phyloP scores from a whole-genome alignment of 2,888 invertebrate species.

The Drosophila tripunctata region DNA sequence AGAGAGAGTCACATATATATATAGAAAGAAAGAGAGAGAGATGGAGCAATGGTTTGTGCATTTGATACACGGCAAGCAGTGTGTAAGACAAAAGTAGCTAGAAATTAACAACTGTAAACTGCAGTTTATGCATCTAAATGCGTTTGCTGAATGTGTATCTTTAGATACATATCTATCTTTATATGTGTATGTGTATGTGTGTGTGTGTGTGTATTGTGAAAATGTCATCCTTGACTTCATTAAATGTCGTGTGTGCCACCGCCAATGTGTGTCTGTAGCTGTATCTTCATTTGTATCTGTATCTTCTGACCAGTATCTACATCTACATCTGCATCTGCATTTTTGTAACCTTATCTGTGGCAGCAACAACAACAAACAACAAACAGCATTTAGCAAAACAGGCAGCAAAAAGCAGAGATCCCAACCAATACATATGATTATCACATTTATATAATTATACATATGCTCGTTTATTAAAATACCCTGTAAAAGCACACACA shows the following conservation, averaged over 20 bases:
- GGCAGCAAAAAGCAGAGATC: slow-evolving; percentile 2
- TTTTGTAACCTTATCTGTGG: slow-evolving; percentile 47
- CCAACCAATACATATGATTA: slow-evolving; percentile 23
- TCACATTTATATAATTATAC: slow-evolving; percentile 17
- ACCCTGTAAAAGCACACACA: slow-evolving; percentile 7
- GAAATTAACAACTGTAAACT: slow-evolving; percentile 65
- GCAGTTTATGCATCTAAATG: neutral
- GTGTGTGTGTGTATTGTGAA: slow-evolving; percentile 43
- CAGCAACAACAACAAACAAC: slow-evolving; percentile 19
- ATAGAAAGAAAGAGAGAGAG: neutral
- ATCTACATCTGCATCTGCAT: slow-evolving; percentile 22
- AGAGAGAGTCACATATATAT: too few relatives aligned
- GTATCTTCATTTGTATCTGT: slow-evolving; percentile 22
- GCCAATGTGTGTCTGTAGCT: slow-evolving; percentile 26
- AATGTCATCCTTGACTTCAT: slow-evolving; percentile 83
- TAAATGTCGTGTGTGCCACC: slow-evolving; percentile 59
- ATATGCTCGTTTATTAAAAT: neutral
- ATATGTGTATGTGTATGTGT: slow-evolving; percentile 11
- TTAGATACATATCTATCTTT: slow-evolving; percentile 10
- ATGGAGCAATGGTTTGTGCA: slow-evolving; percentile 21
- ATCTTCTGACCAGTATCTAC: slow-evolving; percentile 6
- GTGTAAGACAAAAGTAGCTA: slow-evolving; percentile 40
- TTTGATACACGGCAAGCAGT: slow-evolving; percentile 53
- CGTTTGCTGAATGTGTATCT: slow-evolving; percentile 4
- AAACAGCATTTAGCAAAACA: slow-evolving; percentile 20